Evolutionary conservation across 2,888 invertebrate species (phyloP), one percentile per base, ranked within the genome.

Genomic region (Ophion obscuratus): DNA sequence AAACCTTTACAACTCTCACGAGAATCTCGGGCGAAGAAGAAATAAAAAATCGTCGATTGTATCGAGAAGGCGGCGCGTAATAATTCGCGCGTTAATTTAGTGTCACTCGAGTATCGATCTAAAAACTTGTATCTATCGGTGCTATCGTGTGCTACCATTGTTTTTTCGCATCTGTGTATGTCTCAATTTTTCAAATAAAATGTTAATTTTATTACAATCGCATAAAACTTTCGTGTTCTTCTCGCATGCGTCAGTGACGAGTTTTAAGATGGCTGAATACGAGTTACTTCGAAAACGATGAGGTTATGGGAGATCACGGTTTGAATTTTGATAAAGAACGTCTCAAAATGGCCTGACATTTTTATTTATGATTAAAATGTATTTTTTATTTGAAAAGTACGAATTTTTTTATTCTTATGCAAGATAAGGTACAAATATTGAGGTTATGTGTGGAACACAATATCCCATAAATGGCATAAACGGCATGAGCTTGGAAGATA

Each of bases 181-280:
- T 91, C 91, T 92, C 90, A 90, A 92, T 92, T 92, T 93, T 92
- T 92, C 90, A 91, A 93, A 93, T 92, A 92, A 93, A 93, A 92
- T 91, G 90, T 92, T 93, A 91, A 92, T 93, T 93, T 93, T 91
- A 92, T 91, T 92, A 92, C 88, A 91, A 82, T 85, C 80, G 83
- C 86, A 86, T 73, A 84, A 84, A 83, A 24, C 53, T 11, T 53
- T 24, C 11, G 17, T 5, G 5, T 57, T 4, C 40, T 59, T 24
- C 9, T 68, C 53, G 3, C 40, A 47, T 59, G 10, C 31, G 31
- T 20, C 11, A 14, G 20, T 59, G 6, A 6, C n/a, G n/a, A 59
- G 27, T 20, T 40, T 20, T 11, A 20, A 7, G 4, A 64, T 64
- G 31, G 31, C 7, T 44, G 11, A 40, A n/a, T 44, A 3, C 9